These are phyloP conservation scores for Drosophila yooni DNA, from an alignment of 2,888 invertebrate species.

Conservation along the genomic window DNA sequence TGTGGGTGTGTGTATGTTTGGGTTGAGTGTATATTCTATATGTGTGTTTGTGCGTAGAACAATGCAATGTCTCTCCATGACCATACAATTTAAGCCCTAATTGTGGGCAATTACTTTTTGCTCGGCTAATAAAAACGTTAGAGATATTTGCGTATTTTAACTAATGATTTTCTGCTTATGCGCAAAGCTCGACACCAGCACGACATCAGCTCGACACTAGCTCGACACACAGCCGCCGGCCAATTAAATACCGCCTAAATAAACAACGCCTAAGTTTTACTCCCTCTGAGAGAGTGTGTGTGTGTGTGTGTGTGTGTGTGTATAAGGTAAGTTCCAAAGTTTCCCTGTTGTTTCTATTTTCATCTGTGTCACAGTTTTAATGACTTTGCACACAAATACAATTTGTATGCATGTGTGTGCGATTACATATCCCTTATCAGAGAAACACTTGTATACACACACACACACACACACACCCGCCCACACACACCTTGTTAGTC, in stretches of 20 bases:
- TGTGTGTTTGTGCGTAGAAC: slow-evolving; percentile 60
- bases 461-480: slow-evolving; percentile 7
- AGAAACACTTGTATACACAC: neutral
- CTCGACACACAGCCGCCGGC: slow-evolving; percentile 6
- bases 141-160: slow-evolving; percentile 79
- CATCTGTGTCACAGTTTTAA: slow-evolving; percentile 61
- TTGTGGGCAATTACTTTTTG: slow-evolving; percentile 76
- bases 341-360: slow-evolving; percentile 57
- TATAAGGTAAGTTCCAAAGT: slow-evolving; percentile 47
- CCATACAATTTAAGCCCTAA: slow-evolving; percentile 72
- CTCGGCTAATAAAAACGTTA: slow-evolving; percentile 80
- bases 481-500: slow-evolving; percentile 36
- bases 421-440: slow-evolving; percentile 35
- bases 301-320: slow-evolving; percentile 9
- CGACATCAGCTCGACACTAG: slow-evolving; percentile 25
- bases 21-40: neutral
- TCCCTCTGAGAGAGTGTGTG: slow-evolving; percentile 5
- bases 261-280: slow-evolving; percentile 53
- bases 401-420: slow-evolving; percentile 13
- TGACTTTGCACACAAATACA: slow-evolving; percentile 50
- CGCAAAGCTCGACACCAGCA: slow-evolving; percentile 38
- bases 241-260: slow-evolving; percentile 56
- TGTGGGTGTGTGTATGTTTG: neutral
- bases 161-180: slow-evolving; percentile 80
- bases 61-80: slow-evolving; percentile 56